These are phyloP conservation scores for Chunga burmeisteri DNA, from an alignment of 2,113 vertebrate genomes.

Conservation along the genomic window DNA sequence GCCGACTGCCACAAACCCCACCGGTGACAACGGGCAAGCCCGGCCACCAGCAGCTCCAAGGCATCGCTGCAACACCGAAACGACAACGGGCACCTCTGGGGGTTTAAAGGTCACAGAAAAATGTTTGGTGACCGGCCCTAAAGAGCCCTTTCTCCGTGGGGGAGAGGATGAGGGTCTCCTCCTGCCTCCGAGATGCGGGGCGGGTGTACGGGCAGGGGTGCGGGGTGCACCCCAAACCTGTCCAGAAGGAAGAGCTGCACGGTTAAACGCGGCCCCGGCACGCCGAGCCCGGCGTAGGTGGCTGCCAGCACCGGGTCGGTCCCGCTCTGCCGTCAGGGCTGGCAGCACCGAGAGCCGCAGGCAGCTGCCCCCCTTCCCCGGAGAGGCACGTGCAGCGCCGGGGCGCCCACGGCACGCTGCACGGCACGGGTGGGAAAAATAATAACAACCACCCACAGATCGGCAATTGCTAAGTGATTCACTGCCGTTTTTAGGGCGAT, in stretches of 20 bases:
- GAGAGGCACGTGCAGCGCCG: not conserved
- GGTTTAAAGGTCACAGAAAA: not conserved
- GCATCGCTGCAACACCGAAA: not conserved
- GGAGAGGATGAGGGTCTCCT: not conserved
- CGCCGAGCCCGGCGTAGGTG: no score
- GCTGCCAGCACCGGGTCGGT: no score
- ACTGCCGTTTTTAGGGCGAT: not conserved
- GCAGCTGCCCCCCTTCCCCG: not conserved
- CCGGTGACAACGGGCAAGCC: no score
- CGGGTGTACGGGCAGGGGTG: not conserved
- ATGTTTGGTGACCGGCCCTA: not conserved
- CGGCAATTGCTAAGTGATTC: not conserved
- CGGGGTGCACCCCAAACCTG: not conserved
- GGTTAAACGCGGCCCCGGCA: no score
- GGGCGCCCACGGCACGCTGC: not conserved
- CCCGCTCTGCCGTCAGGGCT: no score
- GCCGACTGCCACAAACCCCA: no score
- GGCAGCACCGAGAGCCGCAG: no score
- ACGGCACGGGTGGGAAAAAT: not conserved
- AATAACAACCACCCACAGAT: not conserved
- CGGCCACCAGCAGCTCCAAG: not conserved
- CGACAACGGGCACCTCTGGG: no score
- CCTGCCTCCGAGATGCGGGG: not conserved
- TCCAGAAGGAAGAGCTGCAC: not conserved
- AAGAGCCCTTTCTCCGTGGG: accelerated